Percentiles rank a stretch among this genome's conserved stretches.
These are phyloP conservation scores for Heliconius hewitsoni DNA, from an alignment of 1,140 invertebrate genomes.

Conservation along the genomic window DNA sequence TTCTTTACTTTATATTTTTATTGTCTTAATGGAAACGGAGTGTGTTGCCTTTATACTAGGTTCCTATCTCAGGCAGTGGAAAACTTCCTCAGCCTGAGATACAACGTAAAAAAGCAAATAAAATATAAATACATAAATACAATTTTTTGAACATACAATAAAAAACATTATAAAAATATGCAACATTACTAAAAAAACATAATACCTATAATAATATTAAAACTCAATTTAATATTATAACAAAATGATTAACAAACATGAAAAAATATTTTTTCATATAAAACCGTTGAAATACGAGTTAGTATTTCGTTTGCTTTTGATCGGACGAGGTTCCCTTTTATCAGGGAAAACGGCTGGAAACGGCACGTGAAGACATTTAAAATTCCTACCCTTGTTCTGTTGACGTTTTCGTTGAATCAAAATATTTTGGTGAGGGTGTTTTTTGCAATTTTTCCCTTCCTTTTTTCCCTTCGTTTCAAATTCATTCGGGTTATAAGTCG, in stretches of 20 bases:
- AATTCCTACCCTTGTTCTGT: constrained; percentile 40
- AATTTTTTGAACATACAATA: too few species aligned
- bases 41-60: too few species aligned
- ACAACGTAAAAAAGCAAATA: too few species aligned
- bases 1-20: too few species aligned
- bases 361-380: constrained; percentile 40
- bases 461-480: background rate
- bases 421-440: constrained; percentile 23
- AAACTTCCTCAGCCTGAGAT: too few species aligned
- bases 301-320: constrained; percentile 31
- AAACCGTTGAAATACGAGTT: constrained; percentile 13
- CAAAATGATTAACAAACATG: background rate
- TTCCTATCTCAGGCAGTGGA: too few species aligned
- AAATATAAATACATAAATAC: too few species aligned
- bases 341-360: constrained; percentile 27
- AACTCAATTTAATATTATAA: background rate
- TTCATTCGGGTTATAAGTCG: constrained; percentile 4
- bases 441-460: background rate
- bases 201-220: too few species aligned
- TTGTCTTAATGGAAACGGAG: too few species aligned
- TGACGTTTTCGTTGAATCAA: constrained; percentile 32
- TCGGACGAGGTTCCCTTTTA: constrained; percentile 32
- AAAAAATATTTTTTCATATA: background rate
- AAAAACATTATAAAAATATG: too few species aligned
- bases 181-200: too few species aligned